phyloP scores from a whole-genome alignment of 2,888 invertebrate species.

The Dolomedes plantarius region DNA sequence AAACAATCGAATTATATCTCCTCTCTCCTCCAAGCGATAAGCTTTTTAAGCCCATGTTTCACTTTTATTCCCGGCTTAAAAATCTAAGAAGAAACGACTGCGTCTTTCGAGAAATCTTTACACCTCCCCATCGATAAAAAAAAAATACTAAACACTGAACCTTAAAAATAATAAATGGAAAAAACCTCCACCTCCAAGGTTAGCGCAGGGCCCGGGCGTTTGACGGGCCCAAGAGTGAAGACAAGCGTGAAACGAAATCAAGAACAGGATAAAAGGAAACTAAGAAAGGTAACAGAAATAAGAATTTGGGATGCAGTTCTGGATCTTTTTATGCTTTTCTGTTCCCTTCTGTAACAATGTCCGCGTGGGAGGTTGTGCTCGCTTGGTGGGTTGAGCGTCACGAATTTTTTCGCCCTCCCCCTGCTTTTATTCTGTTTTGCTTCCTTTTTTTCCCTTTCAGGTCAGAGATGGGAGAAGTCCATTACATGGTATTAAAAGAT shows the following conservation, averaged over 20 bases:
- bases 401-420: slow-evolving; percentile 24
- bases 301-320: slow-evolving; percentile 45
- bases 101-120: not conserved
- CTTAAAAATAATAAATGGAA: slow-evolving; percentile 7
- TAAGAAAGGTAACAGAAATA: slow-evolving; percentile 38
- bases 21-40: too few relatives aligned
- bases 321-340: slow-evolving; percentile 5
- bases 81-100: too few relatives aligned
- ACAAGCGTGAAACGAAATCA: slow-evolving; percentile 66
- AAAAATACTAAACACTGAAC: not conserved
- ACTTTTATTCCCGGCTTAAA: too few relatives aligned
- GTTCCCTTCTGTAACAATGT: slow-evolving; percentile 28
- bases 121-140: not conserved
- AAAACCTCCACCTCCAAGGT: slow-evolving; percentile 2
- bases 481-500: slow-evolving; percentile 26
- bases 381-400: slow-evolving; percentile 37
- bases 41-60: too few relatives aligned
- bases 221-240: slow-evolving; percentile 40
- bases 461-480: slow-evolving; percentile 29
- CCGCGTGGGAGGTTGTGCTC: slow-evolving; percentile 42
- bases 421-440: not conserved
- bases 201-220: slow-evolving; percentile 11
- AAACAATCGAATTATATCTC: too few relatives aligned
- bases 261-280: slow-evolving; percentile 45
- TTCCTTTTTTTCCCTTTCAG: not conserved